Evolutionary conservation across 2,113 vertebrate genomes (phyloP).

Genomic region (Plestiodon gilberti): DNA sequence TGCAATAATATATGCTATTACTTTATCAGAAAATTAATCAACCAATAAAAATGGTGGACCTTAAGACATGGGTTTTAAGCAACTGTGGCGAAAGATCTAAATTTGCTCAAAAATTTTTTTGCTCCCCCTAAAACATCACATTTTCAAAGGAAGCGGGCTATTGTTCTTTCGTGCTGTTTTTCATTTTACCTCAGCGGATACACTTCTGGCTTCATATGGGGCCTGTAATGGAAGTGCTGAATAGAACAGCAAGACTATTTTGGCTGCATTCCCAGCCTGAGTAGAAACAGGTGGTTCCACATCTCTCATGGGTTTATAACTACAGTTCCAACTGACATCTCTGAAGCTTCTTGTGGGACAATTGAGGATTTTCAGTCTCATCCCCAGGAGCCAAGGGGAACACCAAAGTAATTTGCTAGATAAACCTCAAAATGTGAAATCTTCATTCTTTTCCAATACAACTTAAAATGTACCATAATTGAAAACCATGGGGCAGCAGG

Average conservation of each 20-base stretch:
- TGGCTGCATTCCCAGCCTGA: not conserved
- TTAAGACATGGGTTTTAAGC: not conserved
- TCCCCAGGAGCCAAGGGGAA: slow-evolving; percentile 21
- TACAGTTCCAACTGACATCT: not conserved
- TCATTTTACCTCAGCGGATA: not conserved
- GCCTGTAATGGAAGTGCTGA: not conserved
- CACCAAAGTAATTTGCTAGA: slow-evolving; percentile 29
- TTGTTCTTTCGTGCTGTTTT: not conserved
- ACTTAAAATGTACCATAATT: slow-evolving; percentile 43
- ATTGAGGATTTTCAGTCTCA: slow-evolving; percentile 23
- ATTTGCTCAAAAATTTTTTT: not conserved
- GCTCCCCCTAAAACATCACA: not conserved
- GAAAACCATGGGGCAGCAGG: slow-evolving; percentile 32
- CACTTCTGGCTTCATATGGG: not conserved
- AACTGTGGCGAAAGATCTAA: not conserved
- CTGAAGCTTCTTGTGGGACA: slow-evolving; percentile 2
- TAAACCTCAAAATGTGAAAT: slow-evolving; percentile 28
- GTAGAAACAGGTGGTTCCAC: not conserved
- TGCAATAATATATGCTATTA: not conserved
- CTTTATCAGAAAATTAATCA: not conserved
- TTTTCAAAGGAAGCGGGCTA: not conserved
- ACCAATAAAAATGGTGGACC: not conserved
- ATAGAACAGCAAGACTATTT: not conserved
- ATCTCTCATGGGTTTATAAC: not conserved
- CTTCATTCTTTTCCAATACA: slow-evolving; percentile 19